These are phyloP conservation scores for Nephrotoma guestfalica DNA, from an alignment of 2,888 invertebrate species.

Conservation along the genomic window DNA sequence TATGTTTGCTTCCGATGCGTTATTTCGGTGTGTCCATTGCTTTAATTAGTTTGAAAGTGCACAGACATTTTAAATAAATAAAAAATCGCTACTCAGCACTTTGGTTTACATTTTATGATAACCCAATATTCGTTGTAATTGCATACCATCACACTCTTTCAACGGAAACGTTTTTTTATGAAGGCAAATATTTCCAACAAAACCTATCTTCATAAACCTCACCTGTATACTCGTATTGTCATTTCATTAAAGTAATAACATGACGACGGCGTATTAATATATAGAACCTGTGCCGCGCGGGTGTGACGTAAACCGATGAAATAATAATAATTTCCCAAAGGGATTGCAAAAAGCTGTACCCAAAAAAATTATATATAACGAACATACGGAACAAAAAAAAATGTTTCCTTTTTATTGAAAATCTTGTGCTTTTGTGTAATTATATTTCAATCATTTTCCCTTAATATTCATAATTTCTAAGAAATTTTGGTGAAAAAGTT, in stretches of 20 bases:
- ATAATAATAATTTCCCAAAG: not conserved
- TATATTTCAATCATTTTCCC: not conserved
- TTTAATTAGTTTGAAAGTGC: too few relatives aligned
- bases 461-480: not conserved
- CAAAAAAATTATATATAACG: not conserved
- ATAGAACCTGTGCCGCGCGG: not conserved
- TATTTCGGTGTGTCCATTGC: too few relatives aligned
- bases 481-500: not conserved
- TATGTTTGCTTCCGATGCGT: too few relatives aligned
- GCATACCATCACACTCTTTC: too few relatives aligned
- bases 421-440: not conserved
- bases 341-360: not conserved
- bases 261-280: not conserved
- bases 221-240: not conserved
- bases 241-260: not conserved
- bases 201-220: too few relatives aligned
- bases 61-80: too few relatives aligned
- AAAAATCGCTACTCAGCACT: too few relatives aligned
- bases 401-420: not conserved
- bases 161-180: too few relatives aligned
- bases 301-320: not conserved
- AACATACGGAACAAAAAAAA: not conserved
- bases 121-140: too few relatives aligned
- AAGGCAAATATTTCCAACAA: too few relatives aligned
- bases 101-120: too few relatives aligned